Conservation (phyloP, 2,797 vertebrate species). For the Hydrocynus forskahlii region DNA sequence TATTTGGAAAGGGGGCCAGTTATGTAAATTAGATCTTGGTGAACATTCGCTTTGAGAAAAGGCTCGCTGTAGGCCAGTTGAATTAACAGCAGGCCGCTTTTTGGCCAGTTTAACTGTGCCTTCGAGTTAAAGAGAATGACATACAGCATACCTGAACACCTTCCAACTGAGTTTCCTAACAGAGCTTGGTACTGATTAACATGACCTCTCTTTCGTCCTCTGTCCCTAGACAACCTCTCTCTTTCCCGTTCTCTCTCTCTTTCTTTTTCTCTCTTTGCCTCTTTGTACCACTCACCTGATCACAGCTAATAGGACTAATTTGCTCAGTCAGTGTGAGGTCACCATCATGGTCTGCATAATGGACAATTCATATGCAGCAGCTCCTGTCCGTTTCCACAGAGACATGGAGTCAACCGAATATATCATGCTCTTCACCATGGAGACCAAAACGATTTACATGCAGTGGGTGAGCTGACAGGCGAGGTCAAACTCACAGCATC, state of each 20-base stretch:
- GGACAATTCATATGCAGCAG: not conserved
- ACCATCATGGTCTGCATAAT: not conserved
- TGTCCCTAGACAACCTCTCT: not conserved
- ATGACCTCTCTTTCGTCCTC: not conserved
- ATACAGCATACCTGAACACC: not conserved
- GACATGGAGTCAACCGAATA: not conserved
- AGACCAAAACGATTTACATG: constrained; percentile 9
- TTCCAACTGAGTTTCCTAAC: not conserved
- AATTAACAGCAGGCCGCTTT: constrained; percentile 1
- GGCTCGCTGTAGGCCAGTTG: not conserved
- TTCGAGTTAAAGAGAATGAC: not conserved
- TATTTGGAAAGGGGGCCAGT: no score
- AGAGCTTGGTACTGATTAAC: not conserved
- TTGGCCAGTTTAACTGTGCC: not conserved
- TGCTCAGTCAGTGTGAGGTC: not conserved
- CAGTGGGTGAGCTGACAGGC: not conserved
- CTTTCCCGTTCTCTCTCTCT: not conserved
- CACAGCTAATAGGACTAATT: not conserved
- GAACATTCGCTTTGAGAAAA: no score
- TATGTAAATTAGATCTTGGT: no score
- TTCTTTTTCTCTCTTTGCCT: not conserved
- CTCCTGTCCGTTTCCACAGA: not conserved
- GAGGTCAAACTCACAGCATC: not conserved
- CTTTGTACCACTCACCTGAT: not conserved
- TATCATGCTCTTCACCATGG: not conserved